A percentile compares a stretch with the other conserved stretches of the same genome.
Conservation (phyloP, 2,113 vertebrate species). For the Otocyon megalotis region DNA sequence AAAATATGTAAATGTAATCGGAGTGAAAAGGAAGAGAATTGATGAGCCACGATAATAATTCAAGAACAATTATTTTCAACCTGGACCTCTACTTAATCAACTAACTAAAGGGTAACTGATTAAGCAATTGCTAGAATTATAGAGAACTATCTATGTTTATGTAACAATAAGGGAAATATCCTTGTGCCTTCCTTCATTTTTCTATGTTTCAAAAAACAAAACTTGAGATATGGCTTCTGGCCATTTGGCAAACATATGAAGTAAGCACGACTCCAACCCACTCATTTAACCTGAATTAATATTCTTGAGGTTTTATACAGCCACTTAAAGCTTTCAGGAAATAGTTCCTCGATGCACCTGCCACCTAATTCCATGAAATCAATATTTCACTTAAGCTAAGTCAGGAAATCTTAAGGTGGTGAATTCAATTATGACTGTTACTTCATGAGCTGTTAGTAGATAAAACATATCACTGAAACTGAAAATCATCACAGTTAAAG, state of each 20-base stretch:
- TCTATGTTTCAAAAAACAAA: slow-evolving; percentile 32
- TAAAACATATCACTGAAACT: not conserved
- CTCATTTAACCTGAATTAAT: slow-evolving; percentile 63
- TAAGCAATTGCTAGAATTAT: not conserved
- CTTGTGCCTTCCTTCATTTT: slow-evolving; percentile 15
- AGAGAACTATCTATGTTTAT: not conserved
- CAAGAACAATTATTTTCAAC: slow-evolving; percentile 47
- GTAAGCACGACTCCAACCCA: slow-evolving; percentile 47
- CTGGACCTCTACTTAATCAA: not conserved
- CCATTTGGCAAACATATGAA: slow-evolving; percentile 56
- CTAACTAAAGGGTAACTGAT: slow-evolving; percentile 37
- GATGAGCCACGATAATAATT: not conserved
- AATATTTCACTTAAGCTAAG: slow-evolving; percentile 65
- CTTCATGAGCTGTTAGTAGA: not conserved
- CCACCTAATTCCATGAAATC: slow-evolving; percentile 68
- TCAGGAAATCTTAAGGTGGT: slow-evolving; percentile 56
- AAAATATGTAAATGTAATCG: not conserved
- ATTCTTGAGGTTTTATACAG: slow-evolving; percentile 44
- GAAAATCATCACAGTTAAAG: slow-evolving; percentile 56
- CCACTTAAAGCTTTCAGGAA: slow-evolving; percentile 73
- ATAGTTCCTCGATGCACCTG: slow-evolving; percentile 60
- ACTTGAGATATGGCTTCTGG: slow-evolving; percentile 24
- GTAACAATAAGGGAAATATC: not conserved
- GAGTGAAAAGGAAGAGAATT: not conserved
- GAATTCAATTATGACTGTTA: slow-evolving; percentile 47